These are phyloP conservation scores for Ornithoptera alexandrae DNA, from an alignment of 2,888 invertebrate species.

Conservation along the genomic window DNA sequence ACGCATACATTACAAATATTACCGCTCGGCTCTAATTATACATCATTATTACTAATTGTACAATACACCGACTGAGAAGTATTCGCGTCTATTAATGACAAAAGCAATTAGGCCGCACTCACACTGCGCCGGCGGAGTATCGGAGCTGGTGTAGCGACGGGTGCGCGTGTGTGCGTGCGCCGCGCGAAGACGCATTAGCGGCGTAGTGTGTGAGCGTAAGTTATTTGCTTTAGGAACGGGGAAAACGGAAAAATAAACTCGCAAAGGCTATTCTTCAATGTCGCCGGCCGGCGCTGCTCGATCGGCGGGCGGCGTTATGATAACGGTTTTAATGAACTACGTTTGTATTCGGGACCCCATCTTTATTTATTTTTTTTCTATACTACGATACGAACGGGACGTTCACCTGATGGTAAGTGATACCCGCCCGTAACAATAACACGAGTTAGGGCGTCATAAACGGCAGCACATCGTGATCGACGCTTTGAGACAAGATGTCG, in stretches of 20 bases:
- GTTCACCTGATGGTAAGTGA: no score
- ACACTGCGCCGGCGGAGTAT: slow-evolving; percentile 44
- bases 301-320: slow-evolving; percentile 21
- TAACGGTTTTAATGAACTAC: slow-evolving; percentile 17
- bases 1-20: slow-evolving; percentile 46
- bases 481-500: no score
- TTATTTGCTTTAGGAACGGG: slow-evolving; percentile 25
- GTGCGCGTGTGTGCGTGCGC: slow-evolving; percentile 28
- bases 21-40: slow-evolving; percentile 64
- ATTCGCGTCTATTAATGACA: slow-evolving; percentile 79
- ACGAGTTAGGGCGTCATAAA: no score
- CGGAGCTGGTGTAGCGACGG: background rate
- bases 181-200: slow-evolving; percentile 31
- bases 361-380: no score
- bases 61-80: slow-evolving; percentile 74
- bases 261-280: slow-evolving; percentile 24
- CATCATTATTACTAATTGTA: slow-evolving; percentile 79
- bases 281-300: slow-evolving; percentile 9
- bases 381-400: no score
- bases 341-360: slow-evolving; percentile 5
- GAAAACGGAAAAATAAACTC: slow-evolving; percentile 28
- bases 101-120: slow-evolving; percentile 76
- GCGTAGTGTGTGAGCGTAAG: slow-evolving; percentile 30
- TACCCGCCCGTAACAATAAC: no score
- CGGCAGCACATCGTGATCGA: no score